Base-by-base conservation (phyloP, 2,113 vertebrate genomes). In the Sander vitreus region DNA sequence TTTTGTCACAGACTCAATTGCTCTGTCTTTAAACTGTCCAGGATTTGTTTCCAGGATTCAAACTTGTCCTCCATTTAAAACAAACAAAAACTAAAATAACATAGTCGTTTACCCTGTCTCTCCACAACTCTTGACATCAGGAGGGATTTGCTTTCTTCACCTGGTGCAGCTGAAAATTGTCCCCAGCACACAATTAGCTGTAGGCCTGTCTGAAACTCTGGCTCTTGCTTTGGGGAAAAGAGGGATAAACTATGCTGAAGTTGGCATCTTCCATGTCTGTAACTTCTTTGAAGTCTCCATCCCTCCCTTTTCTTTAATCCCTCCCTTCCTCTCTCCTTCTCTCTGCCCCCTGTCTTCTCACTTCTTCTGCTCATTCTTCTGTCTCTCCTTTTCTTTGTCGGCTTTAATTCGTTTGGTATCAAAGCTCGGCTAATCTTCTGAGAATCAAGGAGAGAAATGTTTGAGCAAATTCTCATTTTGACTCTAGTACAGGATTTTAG, bases 201-300 rank as follows among this genome's bases (percentile, higher is more conserved):
- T 47, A 67, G 45, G 78, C 53, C 75, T 76, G 77, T 21, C 50
- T 69, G 15, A 72, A 78, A 53, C 23, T 25, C 13, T 25, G 62
- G 21, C 62, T 74, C 60, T 43, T 15, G 33, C 70, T 87, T 65
- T 30, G 71, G 54, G 83, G 65, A 48, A 53, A 76, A 43, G 25
- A 5, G 58, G 67, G 84, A 87, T 79, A 73, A 63, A 86, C 30
- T 65, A 11, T 58, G 82, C 78, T 65, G 27, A 77, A 76, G 48
- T 59, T 78, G 78, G 78, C 83, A 64, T 54, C 51, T 50, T 73
- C 70, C 64, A n/a, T 55, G 55, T 76, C 60, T 75, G 51, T 15
- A 59, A 48, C 70, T 19, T 69, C 65, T 87, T 82, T 87, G 78
- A 84, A 78, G 79, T 86, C 58, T 76, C 36, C 62, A 45, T 76